These are phyloP conservation scores for Philhelius pedissequus DNA, from an alignment of 2,888 invertebrate genomes.

Conservation along the genomic window DNA sequence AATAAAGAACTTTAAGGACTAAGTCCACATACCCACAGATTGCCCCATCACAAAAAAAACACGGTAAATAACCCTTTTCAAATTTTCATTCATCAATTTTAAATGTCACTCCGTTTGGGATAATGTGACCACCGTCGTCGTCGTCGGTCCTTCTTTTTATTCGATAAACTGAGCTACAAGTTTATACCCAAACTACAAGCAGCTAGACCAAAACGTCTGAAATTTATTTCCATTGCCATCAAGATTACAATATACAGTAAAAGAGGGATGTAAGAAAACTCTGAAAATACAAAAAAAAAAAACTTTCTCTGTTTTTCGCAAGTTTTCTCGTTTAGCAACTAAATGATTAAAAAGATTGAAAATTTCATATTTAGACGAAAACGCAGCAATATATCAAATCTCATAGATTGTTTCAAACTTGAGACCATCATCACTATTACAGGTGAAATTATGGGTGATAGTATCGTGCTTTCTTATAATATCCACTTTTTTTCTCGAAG, in stretches of 20 bases:
- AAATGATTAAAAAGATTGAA: no score
- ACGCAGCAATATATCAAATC: no score
- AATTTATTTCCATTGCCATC: slow-evolving; percentile 16
- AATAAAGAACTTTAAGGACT: not conserved
- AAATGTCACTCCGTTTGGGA: slow-evolving; percentile 43
- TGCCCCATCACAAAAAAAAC: not conserved
- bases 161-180: slow-evolving; percentile 7
- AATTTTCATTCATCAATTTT: slow-evolving; percentile 60
- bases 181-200: slow-evolving; percentile 4
- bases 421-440: no score
- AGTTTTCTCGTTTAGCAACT: no score
- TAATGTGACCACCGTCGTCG: not conserved
- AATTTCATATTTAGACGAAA: no score
- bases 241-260: slow-evolving; percentile 33
- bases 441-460: no score
- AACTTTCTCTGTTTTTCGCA: no score
- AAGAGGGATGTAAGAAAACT: no score
- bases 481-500: no score
- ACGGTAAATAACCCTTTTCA: slow-evolving; percentile 40
- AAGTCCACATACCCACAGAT: not conserved
- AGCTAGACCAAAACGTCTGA: not conserved
- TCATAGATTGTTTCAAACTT: no score
- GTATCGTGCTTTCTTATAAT: no score
- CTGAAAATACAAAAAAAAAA: no score
- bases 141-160: not conserved